These are phyloP conservation scores for Colius striatus DNA, from an alignment of 2,113 vertebrate genomes.

Conservation along the genomic window DNA sequence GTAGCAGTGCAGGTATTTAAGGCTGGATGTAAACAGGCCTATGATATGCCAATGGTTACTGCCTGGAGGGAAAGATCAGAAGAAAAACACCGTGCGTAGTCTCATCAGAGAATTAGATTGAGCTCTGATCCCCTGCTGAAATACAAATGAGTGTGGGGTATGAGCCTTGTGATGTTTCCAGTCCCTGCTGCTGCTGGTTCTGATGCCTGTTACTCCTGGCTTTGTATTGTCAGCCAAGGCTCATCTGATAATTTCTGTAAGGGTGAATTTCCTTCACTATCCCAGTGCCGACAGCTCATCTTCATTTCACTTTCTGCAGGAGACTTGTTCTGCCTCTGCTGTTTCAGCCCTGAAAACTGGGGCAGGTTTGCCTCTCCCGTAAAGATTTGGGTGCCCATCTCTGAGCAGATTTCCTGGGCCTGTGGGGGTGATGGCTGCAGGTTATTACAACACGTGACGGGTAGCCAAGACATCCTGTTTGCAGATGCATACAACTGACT, in stretches of 20 bases:
- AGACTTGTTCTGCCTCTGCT: background rate
- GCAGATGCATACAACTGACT: background rate
- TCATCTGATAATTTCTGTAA: background rate
- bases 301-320: background rate
- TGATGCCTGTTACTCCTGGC: background rate
- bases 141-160: background rate
- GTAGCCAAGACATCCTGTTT: background rate
- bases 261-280: background rate
- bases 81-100: background rate
- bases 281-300: background rate
- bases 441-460: background rate
- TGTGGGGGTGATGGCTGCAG: background rate
- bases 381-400: background rate
- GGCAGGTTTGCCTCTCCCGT: background rate
- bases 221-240: background rate
- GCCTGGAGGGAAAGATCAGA: background rate
- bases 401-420: background rate
- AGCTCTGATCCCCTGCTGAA: background rate
- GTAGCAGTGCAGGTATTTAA: background rate
- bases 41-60: background rate
- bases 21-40: background rate
- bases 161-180: background rate
- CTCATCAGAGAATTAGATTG: accelerated
- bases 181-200: background rate
- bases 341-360: background rate